Evolutionary conservation across 2,797 vertebrate genomes (phyloP).

Genomic region (Danio aesculapii): DNA sequence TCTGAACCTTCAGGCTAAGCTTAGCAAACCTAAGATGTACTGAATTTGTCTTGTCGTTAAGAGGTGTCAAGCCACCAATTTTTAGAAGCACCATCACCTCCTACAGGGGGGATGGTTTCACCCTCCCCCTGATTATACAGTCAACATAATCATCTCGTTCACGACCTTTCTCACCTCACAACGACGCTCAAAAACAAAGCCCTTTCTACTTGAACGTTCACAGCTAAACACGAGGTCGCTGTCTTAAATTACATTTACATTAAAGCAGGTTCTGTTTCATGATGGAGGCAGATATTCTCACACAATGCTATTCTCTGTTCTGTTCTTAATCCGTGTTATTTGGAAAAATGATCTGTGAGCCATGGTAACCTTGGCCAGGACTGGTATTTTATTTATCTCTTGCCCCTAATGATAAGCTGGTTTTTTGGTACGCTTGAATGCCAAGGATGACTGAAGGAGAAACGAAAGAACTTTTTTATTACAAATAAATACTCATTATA

Average conservation of each 20-base stretch:
- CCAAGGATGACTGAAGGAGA: background rate
- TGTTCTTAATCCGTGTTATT: slow-evolving; percentile 67
- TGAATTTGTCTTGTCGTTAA: slow-evolving; percentile 64
- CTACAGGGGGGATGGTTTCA: slow-evolving; percentile 58
- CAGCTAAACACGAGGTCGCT: slow-evolving; percentile 36
- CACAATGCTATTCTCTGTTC: slow-evolving; percentile 70
- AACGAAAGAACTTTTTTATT: background rate
- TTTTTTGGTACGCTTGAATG: slow-evolving; percentile 41
- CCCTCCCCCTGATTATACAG: slow-evolving; percentile 38
- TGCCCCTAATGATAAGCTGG: slow-evolving; percentile 60
- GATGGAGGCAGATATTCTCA: slow-evolving; percentile 33
- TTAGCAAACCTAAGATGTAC: slow-evolving; percentile 58
- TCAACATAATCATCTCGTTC: slow-evolving; percentile 51
- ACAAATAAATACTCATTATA: no score
- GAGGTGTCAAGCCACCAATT: slow-evolving; percentile 57
- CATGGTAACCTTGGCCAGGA: slow-evolving; percentile 58
- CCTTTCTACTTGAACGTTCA: slow-evolving; percentile 31
- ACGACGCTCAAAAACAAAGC: slow-evolving; percentile 41
- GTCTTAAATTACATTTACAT: slow-evolving; percentile 59
- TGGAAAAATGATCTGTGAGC: slow-evolving; percentile 72
- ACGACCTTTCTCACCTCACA: slow-evolving; percentile 42
- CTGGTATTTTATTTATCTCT: slow-evolving; percentile 63
- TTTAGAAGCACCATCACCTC: slow-evolving; percentile 16
- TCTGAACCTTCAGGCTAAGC: slow-evolving; percentile 50
- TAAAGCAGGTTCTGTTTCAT: slow-evolving; percentile 47